Conservation (phyloP, 1,140 invertebrate species). For the Aricia agestis region DNA sequence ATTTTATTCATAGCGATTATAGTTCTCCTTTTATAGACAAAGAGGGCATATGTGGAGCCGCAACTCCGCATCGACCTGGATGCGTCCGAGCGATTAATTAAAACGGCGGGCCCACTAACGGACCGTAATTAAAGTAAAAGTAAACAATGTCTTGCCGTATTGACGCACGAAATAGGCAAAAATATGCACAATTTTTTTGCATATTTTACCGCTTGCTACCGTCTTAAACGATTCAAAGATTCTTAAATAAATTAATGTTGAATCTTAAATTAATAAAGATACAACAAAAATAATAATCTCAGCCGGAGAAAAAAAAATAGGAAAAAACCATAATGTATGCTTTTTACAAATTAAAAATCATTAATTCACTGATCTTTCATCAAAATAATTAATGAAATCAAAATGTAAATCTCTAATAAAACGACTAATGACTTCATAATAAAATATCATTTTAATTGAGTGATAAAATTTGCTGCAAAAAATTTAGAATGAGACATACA, state of each 20-base stretch:
- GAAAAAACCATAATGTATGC: not conserved
- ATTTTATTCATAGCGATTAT: not conserved
- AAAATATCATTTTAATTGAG: not conserved
- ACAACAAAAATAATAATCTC: too few relatives aligned
- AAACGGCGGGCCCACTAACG: conserved; percentile 4
- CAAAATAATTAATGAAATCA: not conserved
- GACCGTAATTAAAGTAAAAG: conserved; percentile 22
- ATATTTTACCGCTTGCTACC: too few relatives aligned
- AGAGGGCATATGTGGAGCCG: conserved; percentile 4
- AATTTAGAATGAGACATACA: not conserved
- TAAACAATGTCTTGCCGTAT: conserved; percentile 14
- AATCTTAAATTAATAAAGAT: too few relatives aligned
- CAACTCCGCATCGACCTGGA: conserved; percentile 10
- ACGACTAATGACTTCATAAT: conserved; percentile 3
- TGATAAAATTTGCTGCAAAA: not conserved
- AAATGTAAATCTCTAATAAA: not conserved
- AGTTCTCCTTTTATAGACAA: conserved; percentile 16
- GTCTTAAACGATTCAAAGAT: too few relatives aligned
- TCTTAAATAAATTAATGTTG: too few relatives aligned
- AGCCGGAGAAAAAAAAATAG: not conserved
- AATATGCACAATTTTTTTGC: too few relatives aligned
- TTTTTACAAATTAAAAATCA: not conserved
- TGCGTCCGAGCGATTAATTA: conserved; percentile 19
- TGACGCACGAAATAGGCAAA: not conserved
- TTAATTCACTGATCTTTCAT: not conserved